Evolutionary conservation across 2,113 vertebrate genomes (phyloP), one percentile per base, ranked within the genome.

Genomic region (Xenopus borealis): DNA sequence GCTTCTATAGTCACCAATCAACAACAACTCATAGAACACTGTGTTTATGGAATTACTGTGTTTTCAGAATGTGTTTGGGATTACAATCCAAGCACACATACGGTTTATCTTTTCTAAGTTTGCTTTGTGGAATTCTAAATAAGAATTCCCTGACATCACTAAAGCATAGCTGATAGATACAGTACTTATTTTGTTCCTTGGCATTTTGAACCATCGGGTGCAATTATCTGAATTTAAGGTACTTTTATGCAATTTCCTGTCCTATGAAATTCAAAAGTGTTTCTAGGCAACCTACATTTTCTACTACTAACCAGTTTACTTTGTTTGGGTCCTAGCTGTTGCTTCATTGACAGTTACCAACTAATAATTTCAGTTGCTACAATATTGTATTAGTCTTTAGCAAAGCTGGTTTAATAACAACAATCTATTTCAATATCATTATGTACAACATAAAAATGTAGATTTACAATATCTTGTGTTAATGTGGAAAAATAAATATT

Each of bases 101-200:
- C 23, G 3, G 23, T 27, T 2, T 65, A 65, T 66, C 62, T 72
- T 50, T 14, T 65, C 50, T 57, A 47, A 72, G 71, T 50, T 57
- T 72, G 10, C 62, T n/a, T n/a, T 62, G 5, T 33, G 45, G 47
- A 50, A 17, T 30, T 16, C 30, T 57, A 65, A 66, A 72, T 65
- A 65, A 72, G 50, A 23, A 55, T 30, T 10, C n/a, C 3, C 62
- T 63, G 46, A 69, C 66, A 69, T 69, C 45, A 62, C 73, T 76
- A 76, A 76, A 62, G 66, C 66, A 30, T 1, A 7, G 12, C 57
- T 69, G 58, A 76, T 53, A 44, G 73, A 76, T 76, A 66, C 45
- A n/a, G n/a, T n/a, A 27, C 23, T 63, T 62, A 20, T n/a, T 18
- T 58, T 20, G 20, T 33, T n/a, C 52, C 58, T 23, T 33, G 66